Conservation (phyloP, 2,797 vertebrate species). For the Gobionotothen gibberifrons region DNA sequence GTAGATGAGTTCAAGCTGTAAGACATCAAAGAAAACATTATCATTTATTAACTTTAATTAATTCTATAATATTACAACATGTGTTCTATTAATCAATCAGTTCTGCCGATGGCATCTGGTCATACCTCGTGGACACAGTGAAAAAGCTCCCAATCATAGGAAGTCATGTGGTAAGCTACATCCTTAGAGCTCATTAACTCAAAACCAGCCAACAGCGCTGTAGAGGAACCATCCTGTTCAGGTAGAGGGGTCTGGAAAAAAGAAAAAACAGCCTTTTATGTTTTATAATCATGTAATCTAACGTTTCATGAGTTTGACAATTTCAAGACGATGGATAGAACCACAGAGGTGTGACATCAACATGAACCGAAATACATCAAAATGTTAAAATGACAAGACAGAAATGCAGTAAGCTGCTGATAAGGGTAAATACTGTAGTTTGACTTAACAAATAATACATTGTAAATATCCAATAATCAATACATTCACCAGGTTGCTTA, state of each 20-base stretch:
- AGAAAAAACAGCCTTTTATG: neutral
- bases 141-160: slow-evolving; percentile 98
- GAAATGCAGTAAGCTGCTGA: neutral
- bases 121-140: slow-evolving; percentile 96
- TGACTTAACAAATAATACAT: neutral
- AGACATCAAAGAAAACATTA: slow-evolving; percentile 7
- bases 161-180: slow-evolving; percentile 95
- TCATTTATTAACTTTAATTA: neutral
- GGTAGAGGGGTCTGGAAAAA: slow-evolving; percentile 88
- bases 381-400: neutral
- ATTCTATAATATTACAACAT: neutral
- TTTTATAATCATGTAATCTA: neutral
- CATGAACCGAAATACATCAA: neutral
- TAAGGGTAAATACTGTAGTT: neutral
- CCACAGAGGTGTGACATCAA: neutral
- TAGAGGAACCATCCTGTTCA: slow-evolving; percentile 94
- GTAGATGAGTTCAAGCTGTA: slow-evolving; percentile 94
- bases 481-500: neutral
- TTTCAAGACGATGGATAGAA: neutral
- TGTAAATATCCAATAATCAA: neutral
- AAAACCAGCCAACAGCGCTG: slow-evolving; percentile 90
- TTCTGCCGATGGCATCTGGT: neutral
- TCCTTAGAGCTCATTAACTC: slow-evolving; percentile 99
- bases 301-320: neutral
- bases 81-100: neutral